Evolutionary conservation across 1,140 invertebrate species (phyloP).

Genomic region (Drosophila punjabiensis): DNA sequence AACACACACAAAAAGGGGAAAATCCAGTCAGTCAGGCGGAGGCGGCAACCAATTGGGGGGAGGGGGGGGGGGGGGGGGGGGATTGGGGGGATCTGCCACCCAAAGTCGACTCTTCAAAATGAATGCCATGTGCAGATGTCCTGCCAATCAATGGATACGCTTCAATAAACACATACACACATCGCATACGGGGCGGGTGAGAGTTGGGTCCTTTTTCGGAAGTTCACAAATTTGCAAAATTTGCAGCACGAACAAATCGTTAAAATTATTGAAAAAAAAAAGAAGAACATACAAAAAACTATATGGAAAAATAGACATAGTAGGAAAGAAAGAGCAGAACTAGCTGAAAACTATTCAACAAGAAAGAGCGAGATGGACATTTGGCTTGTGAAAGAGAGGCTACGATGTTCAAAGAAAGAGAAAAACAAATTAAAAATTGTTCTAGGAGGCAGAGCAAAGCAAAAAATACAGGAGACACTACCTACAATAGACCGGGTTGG

Average conservation of each 20-base stretch:
- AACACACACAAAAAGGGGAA: neutral
- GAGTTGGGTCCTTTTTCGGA: conserved; percentile 13
- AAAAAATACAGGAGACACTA: neutral
- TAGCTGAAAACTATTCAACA: conserved; percentile 30
- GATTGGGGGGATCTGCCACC: conserved; percentile 13
- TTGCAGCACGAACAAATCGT: conserved; percentile 82
- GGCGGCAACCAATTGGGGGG: neutral
- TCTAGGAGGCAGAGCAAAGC: conserved; percentile 28
- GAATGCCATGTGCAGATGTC: conserved; percentile 85
- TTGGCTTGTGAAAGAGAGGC: conserved; percentile 15
- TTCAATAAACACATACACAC: conserved; percentile 81
- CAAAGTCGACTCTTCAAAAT: conserved; percentile 73
- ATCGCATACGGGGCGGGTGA: conserved; percentile 29
- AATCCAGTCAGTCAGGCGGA: conserved; percentile 12
- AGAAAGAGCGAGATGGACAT: conserved; percentile 23
- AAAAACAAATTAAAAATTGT: conserved; percentile 72
- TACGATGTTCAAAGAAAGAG: conserved; percentile 39
- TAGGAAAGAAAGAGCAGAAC: conserved; percentile 7
- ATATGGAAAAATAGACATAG: conserved; percentile 21
- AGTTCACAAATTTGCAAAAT: conserved; percentile 42
- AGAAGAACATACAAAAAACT: conserved; percentile 56
- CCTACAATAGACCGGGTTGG: neutral
- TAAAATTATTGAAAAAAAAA: conserved; percentile 74
- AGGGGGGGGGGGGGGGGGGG: neutral
- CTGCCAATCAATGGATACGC: conserved; percentile 85